Evolutionary conservation across 2,113 vertebrate genomes (phyloP), one percentile per base, ranked within the genome.

Genomic region (Caracal caracal): DNA sequence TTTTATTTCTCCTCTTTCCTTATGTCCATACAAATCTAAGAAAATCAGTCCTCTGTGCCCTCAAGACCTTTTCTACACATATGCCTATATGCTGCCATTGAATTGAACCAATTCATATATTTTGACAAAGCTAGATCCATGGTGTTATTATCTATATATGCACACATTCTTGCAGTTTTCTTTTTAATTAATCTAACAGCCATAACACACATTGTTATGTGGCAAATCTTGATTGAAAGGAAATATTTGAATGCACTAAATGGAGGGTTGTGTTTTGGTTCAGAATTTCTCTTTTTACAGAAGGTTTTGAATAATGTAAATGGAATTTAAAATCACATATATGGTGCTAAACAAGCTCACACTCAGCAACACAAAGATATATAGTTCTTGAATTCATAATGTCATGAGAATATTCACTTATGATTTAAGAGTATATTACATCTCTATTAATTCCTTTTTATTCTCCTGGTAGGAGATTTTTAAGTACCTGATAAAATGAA

Each of bases 261-360:
- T 40, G 9, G 26, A 84, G 28, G 9, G 33, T 26, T 78, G 10
- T 93, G 24, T 93, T 96, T 97, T 66, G 68, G 13, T 91, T 93
- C 26, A 86, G 22, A 90, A 90, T 84, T 86, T 92, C 71, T 88
- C 19, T 65, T 96, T 92, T 70, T 59, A 93, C 2, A 63, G n/a
- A 86, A 96, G 24, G 7, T 68, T 94, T 95, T 96, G 40, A 96
- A 90, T 76, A 93, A 96, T 88, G 47, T 10, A 78, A 94, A 88
- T 92, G 33, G 10, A 59, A 88, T 90, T 97, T 86, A 90, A 89
- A 96, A 93, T 93, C 40, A 51, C 65, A 5, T 56, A n/a, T 65
- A 63, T 59, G 26, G 61, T 93, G 37, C 40, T 96, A 84, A 93
- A 82, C 22, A 92, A 10, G 65, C 47, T 90, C 16, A 33, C 13